Base-by-base conservation (phyloP, 2,113 vertebrate genomes). In the Atrichornis clamosus region DNA sequence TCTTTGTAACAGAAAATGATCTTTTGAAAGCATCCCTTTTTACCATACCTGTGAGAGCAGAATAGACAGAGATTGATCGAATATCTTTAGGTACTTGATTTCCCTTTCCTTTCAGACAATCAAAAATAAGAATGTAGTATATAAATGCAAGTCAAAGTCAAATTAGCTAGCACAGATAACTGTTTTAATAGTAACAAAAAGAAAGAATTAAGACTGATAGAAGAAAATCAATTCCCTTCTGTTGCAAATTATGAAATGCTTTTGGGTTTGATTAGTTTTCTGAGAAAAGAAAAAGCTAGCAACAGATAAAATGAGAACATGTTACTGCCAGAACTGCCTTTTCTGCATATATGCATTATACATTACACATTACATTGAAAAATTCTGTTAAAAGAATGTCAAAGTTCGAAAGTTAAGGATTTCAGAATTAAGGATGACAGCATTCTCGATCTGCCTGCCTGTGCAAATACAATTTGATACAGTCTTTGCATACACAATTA, bases 341-440 rank as follows among this genome's bases (percentile, higher is more conserved):
- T 90, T 95, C 83, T 95, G 73, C 68, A 85, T 83, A 80, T 92
- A 87, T 95, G 69, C 63, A 94, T 94, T 89, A 92, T 76, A 91
- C 88, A 89, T 95, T 75, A 76, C 55, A 55, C 0, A 2, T 24
- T 78, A 19, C 63, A 68, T 59, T 78, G 81, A 87, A 91, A 95
- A 94, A 70, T 14, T 84, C 59, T 93, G 69, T 81, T 87, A 75
- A 87, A 96, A 87, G 22, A 77, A 84, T 92, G 76, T 69, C 91
- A 89, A 63, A 92, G 86, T 93, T 95, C 69, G 42, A 62, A 95
- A 93, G 44, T 64, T 82, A 89, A 50, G 24, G 53, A 92, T 78
- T 84, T 92, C 52, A 95, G 47, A 92, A 95, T 87, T 92, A 89
- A 89, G 18, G 60, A 59, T 78, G 93, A 78, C 76, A 87, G 27